Evolutionary conservation across 2,888 invertebrate genomes (phyloP), one percentile per base, ranked within the genome.

Genomic region (Heterodera filipjevi): DNA sequence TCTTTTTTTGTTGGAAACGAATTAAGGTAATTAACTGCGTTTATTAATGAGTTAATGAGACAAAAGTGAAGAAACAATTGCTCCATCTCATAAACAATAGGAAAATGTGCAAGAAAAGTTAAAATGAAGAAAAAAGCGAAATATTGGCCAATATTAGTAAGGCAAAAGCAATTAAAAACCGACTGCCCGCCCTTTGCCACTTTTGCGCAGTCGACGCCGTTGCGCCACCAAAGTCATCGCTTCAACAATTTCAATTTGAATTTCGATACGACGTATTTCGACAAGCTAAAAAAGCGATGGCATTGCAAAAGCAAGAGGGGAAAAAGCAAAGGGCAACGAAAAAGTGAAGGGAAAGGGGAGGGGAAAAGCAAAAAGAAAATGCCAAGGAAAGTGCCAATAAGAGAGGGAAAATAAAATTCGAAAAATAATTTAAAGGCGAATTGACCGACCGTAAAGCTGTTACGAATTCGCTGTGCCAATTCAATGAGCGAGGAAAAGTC

Each of bases 201-300:
- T 22, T 44, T 46, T 71, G 39, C 39, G 46, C n/a, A 46, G 46
- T 2, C 71, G 39, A n/a, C 77, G 70, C 22, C 77, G 44, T 22
- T 68, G 68, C 16, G 68, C 27, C 33, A 77, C 77, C 30, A 77
- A 49, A 12, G 72, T 68, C n/a, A 44, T 22, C 14, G 81, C 82
- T 59, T 81, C 81, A 30, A 81, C 77, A 46, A 79, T 78, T 22
- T 81, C 81, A n/a, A 81, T 74, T 27, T 27, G 32, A 19, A 81
- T 53, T 59, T 81, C 81, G 35, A 81, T 33, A 22, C 71, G 53
- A 10, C 73, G 77, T 5, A 82, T 82, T 44, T 82, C 81, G n/a
- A 81, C 78, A 22, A 81, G 68, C 81, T 81, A 81, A 76, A 80
- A 27, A 12, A 16, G 44, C 22, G 2, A 59, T n/a, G 19, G 49